Evolutionary conservation across 2,797 vertebrate species (phyloP), one percentile per base, ranked within the genome.

Genomic region (Halcyon leucocephala): DNA sequence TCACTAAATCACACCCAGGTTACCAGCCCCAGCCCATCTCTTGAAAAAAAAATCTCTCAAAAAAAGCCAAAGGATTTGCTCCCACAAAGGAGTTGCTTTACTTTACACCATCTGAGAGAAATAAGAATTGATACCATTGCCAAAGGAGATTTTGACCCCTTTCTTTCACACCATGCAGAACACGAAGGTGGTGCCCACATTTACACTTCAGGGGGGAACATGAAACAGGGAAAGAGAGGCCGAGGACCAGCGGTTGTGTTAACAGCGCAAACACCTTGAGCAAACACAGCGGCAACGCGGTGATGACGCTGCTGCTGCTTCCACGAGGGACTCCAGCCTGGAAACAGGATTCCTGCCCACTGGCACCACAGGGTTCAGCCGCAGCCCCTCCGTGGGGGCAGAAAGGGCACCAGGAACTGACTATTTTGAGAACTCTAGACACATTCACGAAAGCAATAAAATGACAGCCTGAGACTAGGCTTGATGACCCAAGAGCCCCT

Each of bases 101-200:
- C 24, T 55, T 77, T 10, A 54, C 39, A 44, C 26, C 16, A 37
- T 15, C 52, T 22, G 52, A 64, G 64, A 82, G 25, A 73, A 87
- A 6, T 35, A 84, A 31, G 21, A 82, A 55, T 51, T 77, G 19
- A 72, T 24, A 88, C 13, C 16, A 46, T 2, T 0, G 9, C 29
- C 22, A 57, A 33, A 71, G 51, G 25, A 57, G 39, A 49, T n/a
- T 49, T 60, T 72, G 51, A 54, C 42, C 41, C 33, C 10, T 55
- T 85, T 65, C 51, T 64, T 52, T 44, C 5, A 44, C 71, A 26
- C 0, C 0, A 0, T 31, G 14, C 1, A 1, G 12, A 55, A 33
- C 24, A 16, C 14, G 11, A 1, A 52, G 76, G 57, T 0, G 2
- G 2, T 0, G 0, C 1, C 4, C 0, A 0, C 8, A 35, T 14